Conservation (phyloP, 2,888 invertebrate genomes). For the Ennomos quercinarius region DNA sequence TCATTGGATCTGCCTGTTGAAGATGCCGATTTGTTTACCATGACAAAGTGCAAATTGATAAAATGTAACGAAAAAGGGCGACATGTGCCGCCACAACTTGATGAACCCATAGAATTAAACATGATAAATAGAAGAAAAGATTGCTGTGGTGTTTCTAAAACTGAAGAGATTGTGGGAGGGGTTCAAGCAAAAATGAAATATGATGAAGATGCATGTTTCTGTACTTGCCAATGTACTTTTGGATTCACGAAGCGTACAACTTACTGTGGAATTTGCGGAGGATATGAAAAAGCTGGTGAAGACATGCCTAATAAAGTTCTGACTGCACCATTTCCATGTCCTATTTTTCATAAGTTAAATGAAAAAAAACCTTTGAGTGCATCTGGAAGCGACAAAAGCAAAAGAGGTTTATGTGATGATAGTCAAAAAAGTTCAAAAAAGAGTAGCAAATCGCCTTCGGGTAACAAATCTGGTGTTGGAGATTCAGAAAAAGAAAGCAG, state of each 20-base stretch:
- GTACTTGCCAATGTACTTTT: slow-evolving; percentile 74
- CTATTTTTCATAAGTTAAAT: slow-evolving; percentile 68
- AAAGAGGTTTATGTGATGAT: slow-evolving; percentile 48
- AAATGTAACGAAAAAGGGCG: slow-evolving; percentile 56
- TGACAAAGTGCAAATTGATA: slow-evolving; percentile 61
- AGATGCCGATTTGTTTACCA: slow-evolving; percentile 47
- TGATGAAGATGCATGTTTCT: slow-evolving; percentile 65
- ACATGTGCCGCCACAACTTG: slow-evolving; percentile 49
- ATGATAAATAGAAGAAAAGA: slow-evolving; percentile 48
- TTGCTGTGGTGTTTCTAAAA: slow-evolving; percentile 58
- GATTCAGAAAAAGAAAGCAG: slow-evolving; percentile 37
- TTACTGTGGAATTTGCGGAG: slow-evolving; percentile 72
- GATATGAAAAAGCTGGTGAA: slow-evolving; percentile 68
- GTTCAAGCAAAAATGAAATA: slow-evolving; percentile 60
- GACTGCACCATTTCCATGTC: slow-evolving; percentile 69
- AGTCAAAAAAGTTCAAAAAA: slow-evolving; percentile 47
- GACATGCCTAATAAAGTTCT: slow-evolving; percentile 51
- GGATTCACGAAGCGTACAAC: slow-evolving; percentile 71
- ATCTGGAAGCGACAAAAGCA: slow-evolving; percentile 63
- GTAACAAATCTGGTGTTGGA: slow-evolving; percentile 45
- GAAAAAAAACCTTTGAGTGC: slow-evolving; percentile 59
- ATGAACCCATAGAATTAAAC: slow-evolving; percentile 60
- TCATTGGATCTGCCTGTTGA: slow-evolving; percentile 54
- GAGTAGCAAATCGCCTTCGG: slow-evolving; percentile 46
- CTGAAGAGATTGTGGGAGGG: slow-evolving; percentile 60